These are phyloP conservation scores for Augochlora pura DNA, from an alignment of 1,140 invertebrate species.

Conservation along the genomic window DNA sequence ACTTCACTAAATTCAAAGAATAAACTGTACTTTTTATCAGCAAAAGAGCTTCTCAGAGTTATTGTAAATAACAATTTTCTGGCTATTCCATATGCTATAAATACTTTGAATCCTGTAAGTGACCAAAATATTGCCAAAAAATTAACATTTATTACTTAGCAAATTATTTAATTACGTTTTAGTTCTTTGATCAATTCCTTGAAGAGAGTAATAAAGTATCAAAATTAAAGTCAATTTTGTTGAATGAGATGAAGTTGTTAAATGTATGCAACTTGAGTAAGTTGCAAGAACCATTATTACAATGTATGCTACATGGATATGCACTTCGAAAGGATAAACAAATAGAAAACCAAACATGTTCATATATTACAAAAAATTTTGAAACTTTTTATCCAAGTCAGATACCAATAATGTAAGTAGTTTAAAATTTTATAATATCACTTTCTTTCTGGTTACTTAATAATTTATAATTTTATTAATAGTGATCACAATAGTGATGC, in stretches of 20 bases:
- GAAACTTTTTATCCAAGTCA: slow-evolving; percentile 32
- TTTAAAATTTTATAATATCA: slow-evolving; percentile 1
- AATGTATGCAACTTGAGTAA: slow-evolving; percentile 20
- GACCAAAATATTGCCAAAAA: slow-evolving; percentile 9
- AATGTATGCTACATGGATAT: slow-evolving; percentile 68
- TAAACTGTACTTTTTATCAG: slow-evolving; percentile 60
- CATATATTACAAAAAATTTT: slow-evolving; percentile 44
- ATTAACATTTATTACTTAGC: slow-evolving; percentile 7
- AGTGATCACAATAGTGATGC: slow-evolving; percentile 68
- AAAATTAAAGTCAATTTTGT: slow-evolving; percentile 63
- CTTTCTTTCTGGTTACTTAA: not conserved
- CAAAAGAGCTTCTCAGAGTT: slow-evolving; percentile 57
- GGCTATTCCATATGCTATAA: slow-evolving; percentile 11
- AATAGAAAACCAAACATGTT: slow-evolving; percentile 62
- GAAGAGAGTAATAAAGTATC: slow-evolving; percentile 62
- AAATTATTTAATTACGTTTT: slow-evolving; percentile 29
- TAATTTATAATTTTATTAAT: slow-evolving; percentile 23
- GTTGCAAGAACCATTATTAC: slow-evolving; percentile 53
- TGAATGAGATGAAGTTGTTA: slow-evolving; percentile 59
- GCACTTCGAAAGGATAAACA: slow-evolving; percentile 65
- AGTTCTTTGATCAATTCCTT: slow-evolving; percentile 64
- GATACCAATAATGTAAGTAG: slow-evolving; percentile 44
- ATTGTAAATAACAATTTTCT: slow-evolving; percentile 60
- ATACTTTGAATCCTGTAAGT: slow-evolving; percentile 55
- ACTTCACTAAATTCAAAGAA: slow-evolving; percentile 66